Evolutionary conservation across 2,888 invertebrate genomes (phyloP).

Genomic region (Cerastis rubricosa): DNA sequence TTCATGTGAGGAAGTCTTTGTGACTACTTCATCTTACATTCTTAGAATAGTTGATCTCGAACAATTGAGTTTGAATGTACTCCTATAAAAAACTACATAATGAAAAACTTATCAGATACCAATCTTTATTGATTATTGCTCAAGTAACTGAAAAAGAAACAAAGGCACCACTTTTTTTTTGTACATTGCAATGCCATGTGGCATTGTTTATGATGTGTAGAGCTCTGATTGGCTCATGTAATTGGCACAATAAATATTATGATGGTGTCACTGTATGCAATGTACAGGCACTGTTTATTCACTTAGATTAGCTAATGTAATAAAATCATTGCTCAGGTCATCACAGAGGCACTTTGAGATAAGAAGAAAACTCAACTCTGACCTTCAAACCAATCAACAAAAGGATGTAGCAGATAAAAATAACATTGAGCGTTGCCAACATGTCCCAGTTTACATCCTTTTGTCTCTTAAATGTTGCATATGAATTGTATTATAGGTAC

Average conservation of each 20-base stretch:
- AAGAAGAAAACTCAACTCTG: slow-evolving; percentile 32
- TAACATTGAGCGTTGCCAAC: slow-evolving; percentile 18
- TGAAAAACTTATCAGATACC: not conserved
- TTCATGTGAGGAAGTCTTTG: not conserved
- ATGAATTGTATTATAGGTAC: not conserved
- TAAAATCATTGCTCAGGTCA: slow-evolving; percentile 1
- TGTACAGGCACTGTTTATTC: slow-evolving; percentile 1
- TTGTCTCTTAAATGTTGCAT: slow-evolving; percentile 20
- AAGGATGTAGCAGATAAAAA: slow-evolving; percentile 36
- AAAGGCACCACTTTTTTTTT: not conserved
- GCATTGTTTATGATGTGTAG: slow-evolving; percentile 44
- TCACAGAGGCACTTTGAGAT: slow-evolving; percentile 11
- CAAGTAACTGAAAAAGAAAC: not conserved
- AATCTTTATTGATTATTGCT: not conserved
- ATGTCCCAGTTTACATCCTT: not conserved
- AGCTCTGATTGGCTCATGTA: slow-evolving; percentile 44
- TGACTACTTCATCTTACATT: slow-evolving; percentile 11
- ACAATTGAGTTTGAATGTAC: not conserved
- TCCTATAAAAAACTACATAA: not conserved
- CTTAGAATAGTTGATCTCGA: not conserved
- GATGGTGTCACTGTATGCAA: not conserved
- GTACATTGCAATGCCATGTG: slow-evolving; percentile 17
- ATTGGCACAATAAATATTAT: not conserved
- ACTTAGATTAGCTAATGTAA: not conserved
- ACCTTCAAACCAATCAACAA: slow-evolving; percentile 26